Conservation (phyloP, 2,797 vertebrate genomes). For the Bucorvus abyssinicus region DNA sequence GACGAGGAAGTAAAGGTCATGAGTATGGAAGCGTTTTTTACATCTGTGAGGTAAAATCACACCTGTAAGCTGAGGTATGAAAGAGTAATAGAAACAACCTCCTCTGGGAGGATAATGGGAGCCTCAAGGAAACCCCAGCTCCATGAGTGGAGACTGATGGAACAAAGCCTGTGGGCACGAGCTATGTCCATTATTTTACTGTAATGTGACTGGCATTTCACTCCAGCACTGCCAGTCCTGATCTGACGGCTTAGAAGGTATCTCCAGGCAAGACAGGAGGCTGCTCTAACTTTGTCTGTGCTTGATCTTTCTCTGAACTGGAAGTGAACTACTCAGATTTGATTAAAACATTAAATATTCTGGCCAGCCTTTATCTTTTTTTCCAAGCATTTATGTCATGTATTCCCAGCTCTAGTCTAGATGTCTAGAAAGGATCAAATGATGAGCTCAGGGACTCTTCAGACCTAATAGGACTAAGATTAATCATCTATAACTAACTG, state of each 20-base stretch:
- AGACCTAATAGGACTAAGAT: background rate
- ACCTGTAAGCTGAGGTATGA: background rate
- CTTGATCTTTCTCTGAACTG: background rate
- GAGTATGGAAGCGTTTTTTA: background rate
- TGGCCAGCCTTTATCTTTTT: background rate
- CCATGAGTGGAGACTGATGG: background rate
- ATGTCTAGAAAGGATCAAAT: background rate
- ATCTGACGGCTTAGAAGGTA: background rate
- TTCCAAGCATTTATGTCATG: background rate
- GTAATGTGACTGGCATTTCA: background rate
- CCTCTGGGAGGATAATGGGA: background rate
- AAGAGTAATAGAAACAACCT: background rate
- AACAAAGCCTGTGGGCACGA: background rate
- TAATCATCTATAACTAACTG: conserved; percentile 18
- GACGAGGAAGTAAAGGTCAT: background rate
- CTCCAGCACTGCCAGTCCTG: background rate
- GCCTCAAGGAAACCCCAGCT: background rate
- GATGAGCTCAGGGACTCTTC: conserved; percentile 8
- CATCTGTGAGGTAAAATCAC: background rate
- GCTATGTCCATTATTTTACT: background rate
- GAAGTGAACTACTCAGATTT: background rate
- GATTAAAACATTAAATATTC: background rate
- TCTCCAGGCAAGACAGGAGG: background rate
- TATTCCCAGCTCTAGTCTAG: background rate
- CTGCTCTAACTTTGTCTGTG: background rate